Evolutionary conservation across 2,888 invertebrate genomes (phyloP).

Genomic region (Podabrus alpinus): DNA sequence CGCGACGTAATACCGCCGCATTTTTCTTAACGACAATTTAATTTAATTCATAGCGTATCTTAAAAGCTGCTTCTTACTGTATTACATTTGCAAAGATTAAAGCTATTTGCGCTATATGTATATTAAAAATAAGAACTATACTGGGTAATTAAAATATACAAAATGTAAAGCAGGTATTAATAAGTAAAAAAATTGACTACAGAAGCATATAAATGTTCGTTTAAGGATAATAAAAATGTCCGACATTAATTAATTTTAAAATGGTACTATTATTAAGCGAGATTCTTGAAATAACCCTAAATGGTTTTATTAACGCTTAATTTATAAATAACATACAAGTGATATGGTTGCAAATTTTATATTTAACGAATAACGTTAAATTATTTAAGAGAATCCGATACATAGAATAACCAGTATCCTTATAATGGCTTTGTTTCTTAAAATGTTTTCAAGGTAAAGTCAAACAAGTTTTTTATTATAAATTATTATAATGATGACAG

Average conservation of each 20-base stretch:
- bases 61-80: not conserved
- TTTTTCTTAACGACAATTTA: not conserved
- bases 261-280: constrained; percentile 11
- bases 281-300: constrained; percentile 20
- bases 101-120: not conserved
- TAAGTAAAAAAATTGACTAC: not conserved
- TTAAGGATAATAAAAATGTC: constrained; percentile 1
- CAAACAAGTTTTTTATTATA: constrained; percentile 4
- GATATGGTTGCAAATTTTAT: constrained; percentile 13
- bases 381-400: not conserved
- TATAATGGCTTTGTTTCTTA: constrained; percentile 3
- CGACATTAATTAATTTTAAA: constrained; percentile 6
- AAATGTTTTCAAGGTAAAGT: constrained; percentile 1
- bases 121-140: not conserved
- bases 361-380: not conserved
- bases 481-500: constrained; percentile 2
- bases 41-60: not conserved
- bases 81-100: not conserved
- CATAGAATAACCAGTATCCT: not conserved
- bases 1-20: not conserved
- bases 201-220: constrained; percentile 2
- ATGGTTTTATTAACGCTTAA: constrained; percentile 11
- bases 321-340: constrained; percentile 9
- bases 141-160: not conserved
- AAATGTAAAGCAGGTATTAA: constrained; percentile 2